Evolutionary conservation across 2,888 invertebrate species (phyloP), one percentile per base, ranked within the genome.

Genomic region (Andrena bicolor): DNA sequence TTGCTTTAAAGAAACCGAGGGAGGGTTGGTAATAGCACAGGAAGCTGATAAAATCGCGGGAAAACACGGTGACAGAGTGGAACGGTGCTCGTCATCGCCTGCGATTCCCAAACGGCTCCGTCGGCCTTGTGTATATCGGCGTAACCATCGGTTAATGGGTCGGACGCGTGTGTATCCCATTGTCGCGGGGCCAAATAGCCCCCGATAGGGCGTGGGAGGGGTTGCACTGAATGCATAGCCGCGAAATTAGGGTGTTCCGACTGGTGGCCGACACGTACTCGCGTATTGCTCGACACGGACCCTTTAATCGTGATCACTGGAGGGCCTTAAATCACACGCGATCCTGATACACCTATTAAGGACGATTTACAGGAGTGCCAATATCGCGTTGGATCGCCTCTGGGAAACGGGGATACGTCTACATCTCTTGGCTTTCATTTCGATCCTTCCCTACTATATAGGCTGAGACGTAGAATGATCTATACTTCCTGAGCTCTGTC

Each of bases 141-240:
- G 85, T 87, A 86, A 87, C 85, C 72, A 86, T 88, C 87, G 82
- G 78, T 88, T 90, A 89, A 90, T 88, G 89, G 86, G 66, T 71
- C 60, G 79, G 77, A 80, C 90, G 89, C 88, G 90, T 90, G 89
- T 86, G 49, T 72, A 75, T 49, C 77, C 81, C 73, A 86, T 88
- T 86, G 87, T 88, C 85, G 85, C 84, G 88, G 63, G 82, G 68
- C 82, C 76, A 82, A 88, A 83, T 85, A 85, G 83, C 85, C 85
- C 53, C 76, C 79, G 81, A 81, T 76, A 77, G 90, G 88, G 88
- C 90, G 90, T 90, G 90, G 90, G 90, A 90, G 85, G 88, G 83
- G 85, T 41, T 41, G 41, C 68, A 76, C 58, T 69, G 61, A 53
- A 61, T 64, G 60, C 70, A 72, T 60, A 60, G 80, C 80, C 80